Percentiles rank a stretch among this genome's conserved stretches.
Evolutionary conservation across 2,888 invertebrate genomes (phyloP).

Genomic region (Mythimna pallens): DNA sequence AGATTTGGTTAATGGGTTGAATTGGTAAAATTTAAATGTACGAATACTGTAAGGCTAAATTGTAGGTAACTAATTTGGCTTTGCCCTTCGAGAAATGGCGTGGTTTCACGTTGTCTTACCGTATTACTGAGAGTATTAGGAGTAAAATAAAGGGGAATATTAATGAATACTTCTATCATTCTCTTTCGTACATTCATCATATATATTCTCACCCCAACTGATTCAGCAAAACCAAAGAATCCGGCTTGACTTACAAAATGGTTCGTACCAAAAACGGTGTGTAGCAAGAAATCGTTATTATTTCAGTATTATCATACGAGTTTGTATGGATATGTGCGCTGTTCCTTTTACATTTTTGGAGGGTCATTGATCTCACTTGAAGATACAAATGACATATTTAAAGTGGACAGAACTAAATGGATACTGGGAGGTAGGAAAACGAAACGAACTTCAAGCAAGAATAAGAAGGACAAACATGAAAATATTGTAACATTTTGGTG

Average conservation of each 20-base stretch:
- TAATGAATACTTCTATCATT: constrained; percentile 38
- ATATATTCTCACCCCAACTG: constrained; percentile 67
- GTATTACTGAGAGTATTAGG: background rate
- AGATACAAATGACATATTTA: background rate
- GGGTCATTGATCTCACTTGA: constrained; percentile 15
- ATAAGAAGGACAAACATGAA: background rate
- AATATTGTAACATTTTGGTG: background rate
- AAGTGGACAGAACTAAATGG: background rate
- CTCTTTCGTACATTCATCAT: constrained; percentile 39
- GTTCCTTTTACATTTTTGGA: too few relatives aligned
- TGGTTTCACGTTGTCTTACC: background rate
- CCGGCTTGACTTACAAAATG: constrained; percentile 59
- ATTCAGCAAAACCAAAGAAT: constrained; percentile 74
- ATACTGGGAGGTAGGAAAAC: background rate
- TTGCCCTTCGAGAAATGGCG: too few relatives aligned
- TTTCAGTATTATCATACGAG: constrained; percentile 27
- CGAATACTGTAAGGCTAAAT: too few relatives aligned
- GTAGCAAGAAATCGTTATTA: constrained; percentile 48
- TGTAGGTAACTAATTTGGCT: too few relatives aligned
- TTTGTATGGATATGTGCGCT: too few relatives aligned
- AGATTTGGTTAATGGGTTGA: too few relatives aligned
- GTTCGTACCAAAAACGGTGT: constrained; percentile 58
- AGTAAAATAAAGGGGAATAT: constrained; percentile 23
- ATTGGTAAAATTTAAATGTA: too few relatives aligned
- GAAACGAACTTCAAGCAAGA: background rate